Evolutionary conservation across 2,888 invertebrate genomes (phyloP), one percentile per base, ranked within the genome.

Genomic region (Galeopsomyia nigrocyanea): DNA sequence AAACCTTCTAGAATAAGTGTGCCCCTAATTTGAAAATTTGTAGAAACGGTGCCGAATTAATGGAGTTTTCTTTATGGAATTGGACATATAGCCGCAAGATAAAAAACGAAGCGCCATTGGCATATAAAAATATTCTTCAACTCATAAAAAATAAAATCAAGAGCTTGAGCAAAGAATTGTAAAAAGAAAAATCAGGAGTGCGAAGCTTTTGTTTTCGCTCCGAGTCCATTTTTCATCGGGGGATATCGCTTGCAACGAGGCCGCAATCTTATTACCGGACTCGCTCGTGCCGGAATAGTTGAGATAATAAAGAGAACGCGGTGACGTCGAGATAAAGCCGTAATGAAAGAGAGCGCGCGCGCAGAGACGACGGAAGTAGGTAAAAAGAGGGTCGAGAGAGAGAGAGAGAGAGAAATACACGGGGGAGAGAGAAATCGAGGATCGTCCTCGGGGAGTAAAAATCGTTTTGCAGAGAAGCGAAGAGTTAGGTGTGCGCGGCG

Each of bases 231-330:
- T 74, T 74, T 74, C 66, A 66, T 63, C 67, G 39, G 22, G 13
- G 26, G 68, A 73, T 73, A 73, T 63, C 66, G 39, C 64, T 19
- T 13, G 1, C n/a, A 7, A 22, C 14, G 51, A 16, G 58, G 49
- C 14, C 13, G 57, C 70, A 69, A 70, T 66, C 73, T 69, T 58
- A 70, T 74, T 74, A 73, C 73, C 26, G 46, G 46, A 50, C 51
- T 26, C 58, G 6, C 9, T 47, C 56, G 21, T 57, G 17, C 10
- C 19, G 53, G 19, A 14, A 69, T 50, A 62, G 66, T 39, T 55
- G 58, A 67, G 62, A 74, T 67, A 60, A 70, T 55, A 66, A 73
- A 69, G 65, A 64, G 63, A 68, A 55, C 61, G 17, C 39, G 39
- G 39, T 13, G 39, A 39, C 39, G 39, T 21, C 10, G 49, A 50